Evolutionary conservation across 2,797 vertebrate species (phyloP).

Genomic region (Pangasius mekongensis): DNA sequence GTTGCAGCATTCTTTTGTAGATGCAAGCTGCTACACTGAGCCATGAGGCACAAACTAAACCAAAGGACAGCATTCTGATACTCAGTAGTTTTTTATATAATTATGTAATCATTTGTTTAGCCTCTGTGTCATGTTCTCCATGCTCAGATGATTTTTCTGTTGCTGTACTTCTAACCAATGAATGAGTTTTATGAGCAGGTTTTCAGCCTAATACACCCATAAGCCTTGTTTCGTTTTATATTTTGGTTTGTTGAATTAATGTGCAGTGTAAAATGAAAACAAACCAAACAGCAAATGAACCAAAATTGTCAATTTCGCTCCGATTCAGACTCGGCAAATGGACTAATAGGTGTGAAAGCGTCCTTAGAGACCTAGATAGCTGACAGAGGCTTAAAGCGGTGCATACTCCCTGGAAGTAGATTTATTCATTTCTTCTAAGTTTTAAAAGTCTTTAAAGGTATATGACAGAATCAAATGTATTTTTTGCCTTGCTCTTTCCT

Average conservation of each 20-base stretch:
- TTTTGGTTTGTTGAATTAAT: neutral
- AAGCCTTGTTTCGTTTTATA: neutral
- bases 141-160: neutral
- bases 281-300: neutral
- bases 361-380: neutral
- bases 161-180: neutral
- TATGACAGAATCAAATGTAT: neutral
- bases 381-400: neutral
- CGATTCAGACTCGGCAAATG: neutral
- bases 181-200: neutral
- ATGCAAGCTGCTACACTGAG: neutral
- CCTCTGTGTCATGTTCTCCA: neutral
- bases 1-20: neutral
- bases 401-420: neutral
- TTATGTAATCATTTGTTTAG: neutral
- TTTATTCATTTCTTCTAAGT: neutral
- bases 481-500: neutral
- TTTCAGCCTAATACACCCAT: neutral
- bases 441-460: neutral
- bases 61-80: neutral
- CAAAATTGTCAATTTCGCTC: neutral
- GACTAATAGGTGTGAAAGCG: neutral
- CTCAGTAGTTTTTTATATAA: neutral
- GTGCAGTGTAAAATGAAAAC: neutral
- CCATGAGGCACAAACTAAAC: neutral